A percentile compares a stretch with the other conserved stretches of the same genome.
Evolutionary conservation across 2,888 invertebrate species (phyloP).

Genomic region (Bellardia bayeri): DNA sequence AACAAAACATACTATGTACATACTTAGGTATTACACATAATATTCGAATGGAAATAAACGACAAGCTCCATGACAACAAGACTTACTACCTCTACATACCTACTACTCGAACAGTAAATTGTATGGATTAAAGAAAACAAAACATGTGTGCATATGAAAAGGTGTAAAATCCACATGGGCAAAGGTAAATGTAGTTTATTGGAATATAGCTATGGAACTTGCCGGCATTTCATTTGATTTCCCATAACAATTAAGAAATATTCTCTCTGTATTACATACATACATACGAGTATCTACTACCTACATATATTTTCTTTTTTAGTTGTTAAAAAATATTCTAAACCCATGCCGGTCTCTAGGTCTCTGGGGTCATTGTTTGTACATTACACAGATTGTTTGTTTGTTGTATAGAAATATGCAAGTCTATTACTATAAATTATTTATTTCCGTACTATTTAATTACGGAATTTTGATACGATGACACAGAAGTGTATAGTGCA

Average conservation of each 20-base stretch:
- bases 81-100: neutral
- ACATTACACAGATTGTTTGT: constrained; percentile 40
- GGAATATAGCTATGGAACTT: neutral
- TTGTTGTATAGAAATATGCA: constrained; percentile 49
- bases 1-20: neutral
- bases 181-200: constrained; percentile 21
- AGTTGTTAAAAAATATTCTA: constrained; percentile 6
- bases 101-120: neutral
- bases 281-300: no score
- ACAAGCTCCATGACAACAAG: constrained; percentile 42
- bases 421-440: constrained; percentile 69
- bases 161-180: constrained; percentile 11
- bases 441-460: constrained; percentile 73
- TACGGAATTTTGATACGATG: constrained; percentile 62
- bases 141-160: neutral
- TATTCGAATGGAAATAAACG: constrained; percentile 19
- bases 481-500: constrained; percentile 35
- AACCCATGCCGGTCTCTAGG: constrained; percentile 24
- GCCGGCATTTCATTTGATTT: constrained; percentile 21
- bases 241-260: constrained; percentile 20
- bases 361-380: constrained; percentile 45
- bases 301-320: neutral
- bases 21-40: neutral
- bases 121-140: constrained; percentile 16
- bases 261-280: neutral